These are phyloP conservation scores for Trichonephila clavipes DNA, from an alignment of 1,140 invertebrate genomes.

Conservation along the genomic window DNA sequence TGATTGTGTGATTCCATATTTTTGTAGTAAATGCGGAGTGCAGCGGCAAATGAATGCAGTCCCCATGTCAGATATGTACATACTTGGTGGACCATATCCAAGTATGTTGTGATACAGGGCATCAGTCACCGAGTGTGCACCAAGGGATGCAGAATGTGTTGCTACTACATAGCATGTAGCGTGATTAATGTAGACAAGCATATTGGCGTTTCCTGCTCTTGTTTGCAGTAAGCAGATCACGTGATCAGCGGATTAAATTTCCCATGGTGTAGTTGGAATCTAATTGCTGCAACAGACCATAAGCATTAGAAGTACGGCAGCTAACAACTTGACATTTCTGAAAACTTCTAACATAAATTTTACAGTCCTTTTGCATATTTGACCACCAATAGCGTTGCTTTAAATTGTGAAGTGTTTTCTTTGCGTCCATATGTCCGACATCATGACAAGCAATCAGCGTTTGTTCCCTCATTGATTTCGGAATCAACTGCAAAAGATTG, in stretches of 20 bases:
- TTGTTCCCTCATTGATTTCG: neutral
- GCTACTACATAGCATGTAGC: neutral
- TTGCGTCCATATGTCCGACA: neutral
- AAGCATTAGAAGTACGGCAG: neutral
- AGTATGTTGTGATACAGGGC: neutral
- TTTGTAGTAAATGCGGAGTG: neutral
- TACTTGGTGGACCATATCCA: neutral
- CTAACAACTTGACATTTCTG: neutral
- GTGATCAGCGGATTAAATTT: neutral
- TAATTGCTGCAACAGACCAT: neutral
- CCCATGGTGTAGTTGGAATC: neutral
- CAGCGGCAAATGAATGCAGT: neutral
- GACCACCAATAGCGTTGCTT: neutral
- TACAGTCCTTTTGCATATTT: neutral
- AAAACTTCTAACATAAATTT: neutral
- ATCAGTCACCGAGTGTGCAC: neutral
- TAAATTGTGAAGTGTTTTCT: neutral
- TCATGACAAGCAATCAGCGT: neutral
- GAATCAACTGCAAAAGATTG: neutral
- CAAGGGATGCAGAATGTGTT: neutral
- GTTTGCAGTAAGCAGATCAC: neutral
- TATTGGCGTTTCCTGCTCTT: neutral
- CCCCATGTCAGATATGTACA: neutral
- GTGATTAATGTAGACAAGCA: neutral
- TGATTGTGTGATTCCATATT: neutral